Conservation (phyloP, 1,140 invertebrate genomes). For the Meloidogyne hapla region DNA sequence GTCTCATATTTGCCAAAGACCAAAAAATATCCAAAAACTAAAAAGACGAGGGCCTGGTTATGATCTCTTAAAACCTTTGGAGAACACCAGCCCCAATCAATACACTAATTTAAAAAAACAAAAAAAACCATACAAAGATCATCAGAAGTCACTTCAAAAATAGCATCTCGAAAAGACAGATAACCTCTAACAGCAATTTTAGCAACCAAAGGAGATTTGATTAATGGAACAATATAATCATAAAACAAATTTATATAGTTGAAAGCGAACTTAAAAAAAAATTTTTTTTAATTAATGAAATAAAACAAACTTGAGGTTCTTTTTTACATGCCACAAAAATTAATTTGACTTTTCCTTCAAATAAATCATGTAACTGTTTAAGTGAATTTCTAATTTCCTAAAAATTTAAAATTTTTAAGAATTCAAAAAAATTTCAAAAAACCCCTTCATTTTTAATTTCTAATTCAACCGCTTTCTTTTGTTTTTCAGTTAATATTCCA, state of each 20-base stretch:
- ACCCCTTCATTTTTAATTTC: conserved; percentile 79
- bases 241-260: conserved; percentile 43
- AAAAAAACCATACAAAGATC: conserved; percentile 63
- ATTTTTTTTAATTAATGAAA: neutral
- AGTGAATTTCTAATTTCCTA: conserved; percentile 67
- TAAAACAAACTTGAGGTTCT: conserved; percentile 42
- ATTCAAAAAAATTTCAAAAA: conserved; percentile 5
- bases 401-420: conserved; percentile 62
- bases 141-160: conserved; percentile 37
- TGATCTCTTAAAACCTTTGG: no score
- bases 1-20: no score
- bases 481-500: conserved; percentile 80
- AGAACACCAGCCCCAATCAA: neutral
- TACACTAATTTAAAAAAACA: neutral
- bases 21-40: no score
- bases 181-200: conserved; percentile 69
- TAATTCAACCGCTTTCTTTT: conserved; percentile 83
- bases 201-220: conserved; percentile 66
- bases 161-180: conserved; percentile 59
- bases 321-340: conserved; percentile 35
- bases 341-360: conserved; percentile 33
- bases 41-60: no score
- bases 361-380: conserved; percentile 31
- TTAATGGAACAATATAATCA: conserved; percentile 60
- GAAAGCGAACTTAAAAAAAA: conserved; percentile 26